Evolutionary conservation across 2,888 invertebrate genomes (phyloP), one percentile per base, ranked within the genome.

Genomic region (Tiliacea citrago): DNA sequence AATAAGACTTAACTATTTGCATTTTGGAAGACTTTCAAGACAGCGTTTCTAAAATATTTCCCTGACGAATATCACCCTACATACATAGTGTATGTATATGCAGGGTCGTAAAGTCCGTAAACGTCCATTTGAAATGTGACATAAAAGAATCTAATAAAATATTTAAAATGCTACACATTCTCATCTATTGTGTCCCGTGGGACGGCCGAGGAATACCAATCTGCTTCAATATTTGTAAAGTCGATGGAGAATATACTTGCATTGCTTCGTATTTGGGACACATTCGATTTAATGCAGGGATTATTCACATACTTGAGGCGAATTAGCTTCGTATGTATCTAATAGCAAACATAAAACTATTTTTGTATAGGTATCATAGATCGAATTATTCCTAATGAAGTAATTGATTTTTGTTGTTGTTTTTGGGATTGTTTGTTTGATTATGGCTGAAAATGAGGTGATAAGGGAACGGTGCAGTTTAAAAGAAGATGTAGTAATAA

Each of bases 61-160:
- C 71, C 77, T 73, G 75, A 70, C 77, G 73, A 79, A 12, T 76
- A 81, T 53, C 42, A 73, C 45, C 42, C 76, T 77, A 67, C 57
- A 29, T 77, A 69, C 77, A n/a, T n/a, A n/a, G 63, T 81, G 51
- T 77, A 78, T 65, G 66, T 84, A 67, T 77, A 80, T 76, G 70
- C 65, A 77, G 70, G 83, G 77, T 88, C 89, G 86, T 90, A 90
- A 90, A 90, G 84, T 81, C 77, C 70, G 68, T 80, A 81, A 79
- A 77, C 63, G 77, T 77, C 81, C 79, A 84, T 86, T 86, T 81
- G 69, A 84, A 89, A 88, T 83, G 88, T 86, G 85, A 86, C 88
- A 83, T 90, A 89, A 89, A 89, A 87, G 73, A 83, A 81, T 75
- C 85, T 77, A 86, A 87, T 89, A 88, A 88, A 91, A 89, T 89